Evolutionary conservation across 92 coral and sea anemone species (phyloP).

Genomic region (Phenganax subtilis): DNA sequence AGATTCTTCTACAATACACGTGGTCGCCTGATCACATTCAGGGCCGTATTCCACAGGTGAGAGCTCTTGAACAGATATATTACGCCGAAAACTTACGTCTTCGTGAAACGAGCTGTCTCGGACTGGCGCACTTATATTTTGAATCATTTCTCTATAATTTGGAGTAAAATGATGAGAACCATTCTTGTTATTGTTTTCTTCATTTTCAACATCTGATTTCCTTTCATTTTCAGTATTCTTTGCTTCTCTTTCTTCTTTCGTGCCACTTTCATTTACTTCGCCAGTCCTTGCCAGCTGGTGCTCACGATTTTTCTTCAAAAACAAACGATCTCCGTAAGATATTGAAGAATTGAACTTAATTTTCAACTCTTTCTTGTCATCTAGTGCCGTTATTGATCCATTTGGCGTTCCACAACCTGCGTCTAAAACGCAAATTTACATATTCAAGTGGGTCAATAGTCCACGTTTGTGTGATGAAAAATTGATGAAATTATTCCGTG

Average conservation of each 20-base stretch:
- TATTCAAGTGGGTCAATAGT: not conserved
- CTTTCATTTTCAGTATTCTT: not conserved
- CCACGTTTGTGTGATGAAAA: not conserved
- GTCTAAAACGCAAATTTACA: slow-evolving; percentile 22
- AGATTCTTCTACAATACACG: slow-evolving; percentile 65
- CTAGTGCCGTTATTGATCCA: slow-evolving; percentile 47
- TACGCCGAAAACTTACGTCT: slow-evolving; percentile 7
- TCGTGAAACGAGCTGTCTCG: slow-evolving; percentile 3
- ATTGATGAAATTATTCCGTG: too few species aligned
- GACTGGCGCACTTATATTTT: slow-evolving; percentile 55
- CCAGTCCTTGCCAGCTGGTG: slow-evolving; percentile 20
- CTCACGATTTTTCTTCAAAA: slow-evolving; percentile 71
- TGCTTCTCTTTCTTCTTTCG: slow-evolving; percentile 13
- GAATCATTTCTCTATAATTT: slow-evolving; percentile 84
- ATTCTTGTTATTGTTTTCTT: slow-evolving; percentile 30
- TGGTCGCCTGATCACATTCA: slow-evolving; percentile 54
- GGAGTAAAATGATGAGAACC: slow-evolving; percentile 46
- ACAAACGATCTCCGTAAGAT: slow-evolving; percentile 77
- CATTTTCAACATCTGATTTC: not conserved
- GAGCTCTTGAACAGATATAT: slow-evolving; percentile 60
- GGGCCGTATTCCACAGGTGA: slow-evolving; percentile 27
- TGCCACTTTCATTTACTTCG: slow-evolving; percentile 21
- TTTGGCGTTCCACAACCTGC: slow-evolving; percentile 75
- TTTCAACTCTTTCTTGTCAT: slow-evolving; percentile 60
- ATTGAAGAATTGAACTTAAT: slow-evolving; percentile 68